Conservation (phyloP, 2,797 vertebrate species). For the Ispidina picta region DNA sequence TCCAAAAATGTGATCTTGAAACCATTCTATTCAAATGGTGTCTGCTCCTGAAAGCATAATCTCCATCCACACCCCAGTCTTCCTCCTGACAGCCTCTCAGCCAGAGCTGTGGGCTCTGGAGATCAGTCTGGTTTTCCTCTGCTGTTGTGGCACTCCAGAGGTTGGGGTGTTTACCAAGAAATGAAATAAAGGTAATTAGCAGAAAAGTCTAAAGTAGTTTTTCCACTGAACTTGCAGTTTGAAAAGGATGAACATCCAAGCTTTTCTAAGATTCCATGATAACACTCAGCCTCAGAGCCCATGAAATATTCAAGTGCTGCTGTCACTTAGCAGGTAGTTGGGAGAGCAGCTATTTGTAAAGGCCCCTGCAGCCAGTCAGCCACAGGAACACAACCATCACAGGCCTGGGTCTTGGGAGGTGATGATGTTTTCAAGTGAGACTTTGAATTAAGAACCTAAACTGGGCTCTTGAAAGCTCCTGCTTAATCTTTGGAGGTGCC, state of each 20-base stretch:
- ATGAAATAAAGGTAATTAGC: neutral
- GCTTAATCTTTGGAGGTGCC: conserved; percentile 39
- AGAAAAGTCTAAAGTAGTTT: neutral
- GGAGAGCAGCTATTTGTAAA: neutral
- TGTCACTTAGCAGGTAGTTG: conserved; percentile 8
- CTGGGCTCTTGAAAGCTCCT: conserved; percentile 20
- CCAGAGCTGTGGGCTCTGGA: neutral
- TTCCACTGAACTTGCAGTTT: neutral
- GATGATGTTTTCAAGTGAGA: conserved; percentile 32
- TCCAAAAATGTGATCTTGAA: conserved; percentile 15
- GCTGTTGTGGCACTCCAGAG: neutral
- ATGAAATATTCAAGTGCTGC: conserved; percentile 8
- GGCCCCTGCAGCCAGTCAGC: neutral
- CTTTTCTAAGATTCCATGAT: neutral
- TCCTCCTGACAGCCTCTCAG: neutral
- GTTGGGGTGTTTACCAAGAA: neutral
- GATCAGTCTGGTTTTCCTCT: neutral
- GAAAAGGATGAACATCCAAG: neutral
- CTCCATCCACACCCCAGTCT: neutral
- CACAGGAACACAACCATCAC: neutral
- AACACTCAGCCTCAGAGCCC: neutral
- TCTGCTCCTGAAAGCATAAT: neutral
- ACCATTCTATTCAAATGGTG: neutral
- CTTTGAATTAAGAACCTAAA: conserved; percentile 38
- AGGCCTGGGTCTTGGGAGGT: neutral